Evolutionary conservation across 2,797 vertebrate species (phyloP).

Genomic region (Poecilia picta): DNA sequence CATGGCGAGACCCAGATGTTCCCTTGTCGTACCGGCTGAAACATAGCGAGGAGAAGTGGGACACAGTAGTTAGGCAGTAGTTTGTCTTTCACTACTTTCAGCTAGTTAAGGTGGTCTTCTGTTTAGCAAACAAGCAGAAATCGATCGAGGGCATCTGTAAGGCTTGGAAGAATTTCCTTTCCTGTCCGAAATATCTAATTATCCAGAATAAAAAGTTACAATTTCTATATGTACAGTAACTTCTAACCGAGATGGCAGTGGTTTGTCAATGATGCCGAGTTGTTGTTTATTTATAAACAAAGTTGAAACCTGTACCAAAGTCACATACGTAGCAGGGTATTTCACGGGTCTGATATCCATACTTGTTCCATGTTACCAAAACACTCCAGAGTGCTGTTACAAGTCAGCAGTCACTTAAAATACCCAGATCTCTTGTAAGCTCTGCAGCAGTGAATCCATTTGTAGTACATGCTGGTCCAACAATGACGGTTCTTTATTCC

Average conservation of each 20-base stretch:
- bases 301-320: neutral
- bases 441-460: slow-evolving; percentile 24
- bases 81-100: neutral
- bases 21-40: slow-evolving; percentile 92
- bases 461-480: slow-evolving; percentile 12
- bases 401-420: slow-evolving; percentile 17
- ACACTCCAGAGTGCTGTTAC: slow-evolving; percentile 7
- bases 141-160: neutral
- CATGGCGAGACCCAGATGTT: slow-evolving; percentile 96
- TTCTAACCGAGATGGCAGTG: neutral
- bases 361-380: neutral
- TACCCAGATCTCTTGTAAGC: slow-evolving; percentile 33
- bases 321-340: neutral
- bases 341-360: neutral
- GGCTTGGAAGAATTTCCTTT: slow-evolving; percentile 6
- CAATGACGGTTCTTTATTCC: neutral
- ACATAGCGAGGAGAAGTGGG: neutral
- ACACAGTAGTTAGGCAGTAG: neutral
- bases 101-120: neutral
- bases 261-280: neutral
- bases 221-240: slow-evolving; percentile 1
- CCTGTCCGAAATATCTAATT: neutral
- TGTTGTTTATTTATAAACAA: slow-evolving; percentile 39
- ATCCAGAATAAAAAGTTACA: neutral
- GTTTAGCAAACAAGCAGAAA: neutral